phyloP scores from a whole-genome alignment of 2,797 vertebrate species.

The Chrysocyon brachyurus region DNA sequence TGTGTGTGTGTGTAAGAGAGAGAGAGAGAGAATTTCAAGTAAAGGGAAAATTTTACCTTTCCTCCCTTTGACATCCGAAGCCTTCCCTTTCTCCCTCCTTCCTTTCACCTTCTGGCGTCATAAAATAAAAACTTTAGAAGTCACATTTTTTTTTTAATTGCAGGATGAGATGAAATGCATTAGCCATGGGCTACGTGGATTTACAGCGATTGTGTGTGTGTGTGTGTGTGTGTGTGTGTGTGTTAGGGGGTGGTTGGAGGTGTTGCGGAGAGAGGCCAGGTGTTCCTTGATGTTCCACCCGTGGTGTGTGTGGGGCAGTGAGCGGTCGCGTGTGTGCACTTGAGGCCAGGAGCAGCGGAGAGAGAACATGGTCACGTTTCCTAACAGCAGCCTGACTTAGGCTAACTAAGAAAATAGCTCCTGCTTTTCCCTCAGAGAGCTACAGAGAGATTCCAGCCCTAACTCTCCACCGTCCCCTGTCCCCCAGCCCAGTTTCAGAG shows the following conservation, averaged over 20 bases:
- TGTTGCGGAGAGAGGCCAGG: slow-evolving; percentile 11
- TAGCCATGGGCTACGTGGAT: background rate
- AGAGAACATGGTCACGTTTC: slow-evolving; percentile 26
- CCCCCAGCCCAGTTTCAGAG: background rate
- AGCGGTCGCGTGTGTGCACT: background rate
- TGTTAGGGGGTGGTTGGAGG: background rate
- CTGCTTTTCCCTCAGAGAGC: background rate
- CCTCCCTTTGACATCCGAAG: background rate
- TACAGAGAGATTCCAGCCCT: background rate
- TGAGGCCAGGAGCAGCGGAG: background rate
- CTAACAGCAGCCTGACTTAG: background rate
- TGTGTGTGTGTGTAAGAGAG: background rate
- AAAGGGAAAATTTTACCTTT: background rate
- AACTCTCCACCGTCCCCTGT: background rate
- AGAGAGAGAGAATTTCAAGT: background rate
- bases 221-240: background rate
- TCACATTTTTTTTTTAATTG: slow-evolving; percentile 50
- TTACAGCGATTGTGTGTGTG: background rate
- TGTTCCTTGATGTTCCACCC: background rate
- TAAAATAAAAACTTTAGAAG: slow-evolving; percentile 79
- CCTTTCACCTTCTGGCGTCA: slow-evolving; percentile 65
- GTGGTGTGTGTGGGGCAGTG: background rate
- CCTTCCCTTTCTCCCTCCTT: background rate
- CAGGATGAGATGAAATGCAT: background rate
- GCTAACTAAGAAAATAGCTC: slow-evolving; percentile 49